phyloP scores from a whole-genome alignment of 1,140 invertebrate genomes.

The Drosophila gunungcola region DNA sequence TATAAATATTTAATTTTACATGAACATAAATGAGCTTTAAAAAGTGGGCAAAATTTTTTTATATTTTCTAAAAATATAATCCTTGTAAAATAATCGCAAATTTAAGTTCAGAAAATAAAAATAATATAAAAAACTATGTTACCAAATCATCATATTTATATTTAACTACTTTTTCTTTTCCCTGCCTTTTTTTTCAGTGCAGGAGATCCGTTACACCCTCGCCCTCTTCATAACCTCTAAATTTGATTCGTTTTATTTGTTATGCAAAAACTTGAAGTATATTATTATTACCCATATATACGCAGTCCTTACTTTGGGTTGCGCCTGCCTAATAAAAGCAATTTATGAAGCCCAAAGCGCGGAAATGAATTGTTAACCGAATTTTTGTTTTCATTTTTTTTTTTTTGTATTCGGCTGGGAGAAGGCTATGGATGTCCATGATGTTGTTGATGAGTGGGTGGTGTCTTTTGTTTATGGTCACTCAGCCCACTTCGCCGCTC shows the following conservation, averaged over 20 bases:
- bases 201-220: constrained; percentile 31
- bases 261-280: constrained; percentile 80
- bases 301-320: constrained; percentile 35
- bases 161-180: too few relatives aligned
- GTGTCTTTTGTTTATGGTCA: constrained; percentile 72
- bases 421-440: constrained; percentile 16
- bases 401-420: constrained; percentile 9
- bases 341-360: constrained; percentile 81
- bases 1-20: too few relatives aligned
- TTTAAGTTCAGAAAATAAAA: too few relatives aligned
- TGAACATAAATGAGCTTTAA: too few relatives aligned
- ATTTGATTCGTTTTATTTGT: constrained; percentile 77
- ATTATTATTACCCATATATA: constrained; percentile 66
- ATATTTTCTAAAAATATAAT: too few relatives aligned
- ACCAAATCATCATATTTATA: too few relatives aligned
- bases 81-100: too few relatives aligned
- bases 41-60: too few relatives aligned
- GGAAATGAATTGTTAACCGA: constrained; percentile 83
- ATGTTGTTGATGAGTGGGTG: constrained; percentile 66
- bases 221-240: constrained; percentile 50
- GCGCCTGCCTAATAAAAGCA: constrained; percentile 77
- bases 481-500: constrained; percentile 19
- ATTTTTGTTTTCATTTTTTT: constrained; percentile 23
- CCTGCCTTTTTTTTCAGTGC: constrained; percentile 9
- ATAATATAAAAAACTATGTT: too few relatives aligned